These are phyloP conservation scores for Amiota minor DNA, from an alignment of 2,888 invertebrate genomes.

Conservation along the genomic window DNA sequence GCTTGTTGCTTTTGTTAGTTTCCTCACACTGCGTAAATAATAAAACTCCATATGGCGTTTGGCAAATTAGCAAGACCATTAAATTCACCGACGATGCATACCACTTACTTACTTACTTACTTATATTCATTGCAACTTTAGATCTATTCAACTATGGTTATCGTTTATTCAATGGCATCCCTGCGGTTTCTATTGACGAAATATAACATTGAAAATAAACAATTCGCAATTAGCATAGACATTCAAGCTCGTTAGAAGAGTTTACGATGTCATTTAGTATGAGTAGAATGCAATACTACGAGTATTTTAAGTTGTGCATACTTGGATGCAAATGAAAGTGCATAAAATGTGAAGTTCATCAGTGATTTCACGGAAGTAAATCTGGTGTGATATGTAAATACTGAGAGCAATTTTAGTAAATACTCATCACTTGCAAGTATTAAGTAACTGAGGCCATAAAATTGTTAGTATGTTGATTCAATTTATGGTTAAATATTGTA, in stretches of 20 bases:
- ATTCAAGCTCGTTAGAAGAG: conserved; percentile 4
- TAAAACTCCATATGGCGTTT: conserved; percentile 52
- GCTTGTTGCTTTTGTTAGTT: background rate
- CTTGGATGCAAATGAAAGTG: background rate
- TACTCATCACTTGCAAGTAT: no score
- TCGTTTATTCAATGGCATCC: conserved; percentile 31
- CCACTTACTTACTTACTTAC: background rate
- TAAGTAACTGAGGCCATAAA: no score
- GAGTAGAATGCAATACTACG: background rate
- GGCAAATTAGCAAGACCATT: conserved; percentile 64
- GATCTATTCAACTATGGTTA: conserved; percentile 4
- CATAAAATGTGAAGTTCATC: conserved; percentile 11
- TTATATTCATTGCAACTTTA: no score
- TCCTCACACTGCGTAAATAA: conserved; percentile 11
- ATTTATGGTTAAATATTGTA: no score
- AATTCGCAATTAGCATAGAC: conserved; percentile 32
- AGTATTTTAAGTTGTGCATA: background rate
- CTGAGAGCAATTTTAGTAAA: no score
- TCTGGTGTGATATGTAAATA: no score
- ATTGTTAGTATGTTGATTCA: no score
- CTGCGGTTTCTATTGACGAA: conserved; percentile 46
- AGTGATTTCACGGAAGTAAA: conserved; percentile 11
- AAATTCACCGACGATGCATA: conserved; percentile 34
- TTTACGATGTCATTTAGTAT: background rate
- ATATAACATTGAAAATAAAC: conserved; percentile 66